Evolutionary conservation across 2,888 invertebrate species (phyloP).

Genomic region (Serripes groenlandicus): DNA sequence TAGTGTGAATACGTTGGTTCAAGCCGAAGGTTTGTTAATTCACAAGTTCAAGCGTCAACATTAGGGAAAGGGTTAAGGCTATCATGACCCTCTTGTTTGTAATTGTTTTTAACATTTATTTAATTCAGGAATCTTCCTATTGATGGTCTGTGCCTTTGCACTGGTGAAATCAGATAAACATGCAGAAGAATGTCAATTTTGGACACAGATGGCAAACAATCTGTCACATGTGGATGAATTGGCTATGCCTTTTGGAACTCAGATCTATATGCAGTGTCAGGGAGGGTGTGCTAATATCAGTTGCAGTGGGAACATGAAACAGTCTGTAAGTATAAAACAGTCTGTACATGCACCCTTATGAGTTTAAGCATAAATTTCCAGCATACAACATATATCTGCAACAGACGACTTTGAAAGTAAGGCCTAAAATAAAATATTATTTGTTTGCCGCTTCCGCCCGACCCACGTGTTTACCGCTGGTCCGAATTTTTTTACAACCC

Average conservation of each 20-base stretch:
- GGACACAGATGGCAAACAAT: constrained; percentile 60
- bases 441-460: too few species aligned
- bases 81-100: not conserved
- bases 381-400: too few species aligned
- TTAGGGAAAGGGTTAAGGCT: not conserved
- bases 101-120: not conserved
- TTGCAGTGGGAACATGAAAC: constrained; percentile 42
- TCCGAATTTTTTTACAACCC: too few species aligned
- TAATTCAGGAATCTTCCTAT: not conserved
- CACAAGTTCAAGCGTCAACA: too few species aligned
- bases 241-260: not conserved
- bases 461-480: too few species aligned
- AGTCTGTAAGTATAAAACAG: constrained; percentile 1
- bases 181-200: constrained; percentile 58
- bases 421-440: too few species aligned
- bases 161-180: not conserved
- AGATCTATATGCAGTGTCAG: constrained; percentile 38
- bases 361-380: too few species aligned
- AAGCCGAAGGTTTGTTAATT: too few species aligned
- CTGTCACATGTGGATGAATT: constrained; percentile 46
- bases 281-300: constrained; percentile 35
- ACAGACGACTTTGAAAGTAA: too few species aligned
- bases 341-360: too few species aligned
- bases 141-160: not conserved
- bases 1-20: too few species aligned